These are phyloP conservation scores for Acanthosepion esculentum DNA, from an alignment of 2,888 invertebrate species.

Conservation along the genomic window DNA sequence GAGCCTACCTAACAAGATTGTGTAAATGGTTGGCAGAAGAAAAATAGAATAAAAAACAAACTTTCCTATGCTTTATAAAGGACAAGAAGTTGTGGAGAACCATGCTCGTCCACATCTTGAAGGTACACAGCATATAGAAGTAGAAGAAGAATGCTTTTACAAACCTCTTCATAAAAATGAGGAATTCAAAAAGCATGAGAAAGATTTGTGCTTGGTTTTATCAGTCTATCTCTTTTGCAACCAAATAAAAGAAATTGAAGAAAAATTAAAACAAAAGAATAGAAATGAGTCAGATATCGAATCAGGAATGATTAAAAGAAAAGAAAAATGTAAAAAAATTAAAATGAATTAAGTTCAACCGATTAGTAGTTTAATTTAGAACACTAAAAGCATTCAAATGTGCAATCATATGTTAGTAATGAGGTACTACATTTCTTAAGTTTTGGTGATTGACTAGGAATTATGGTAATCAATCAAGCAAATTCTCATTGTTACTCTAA, in stretches of 20 bases:
- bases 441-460: too few species aligned
- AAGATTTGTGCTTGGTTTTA: neutral
- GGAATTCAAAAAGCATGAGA: too few species aligned
- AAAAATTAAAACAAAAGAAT: too few species aligned
- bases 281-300: neutral
- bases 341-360: neutral
- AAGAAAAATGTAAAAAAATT: neutral
- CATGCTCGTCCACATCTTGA: too few species aligned
- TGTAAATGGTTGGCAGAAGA: too few species aligned
- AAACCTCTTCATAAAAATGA: too few species aligned
- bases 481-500: neutral
- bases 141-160: too few species aligned
- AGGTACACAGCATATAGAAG: too few species aligned
- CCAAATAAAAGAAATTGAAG: neutral
- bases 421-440: neutral
- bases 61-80: too few species aligned
- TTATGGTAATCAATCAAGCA: neutral
- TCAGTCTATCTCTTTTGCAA: neutral
- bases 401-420: neutral
- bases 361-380: neutral
- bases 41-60: too few species aligned
- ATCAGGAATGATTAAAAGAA: neutral
- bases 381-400: neutral
- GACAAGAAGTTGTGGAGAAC: too few species aligned
- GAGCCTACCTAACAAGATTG: too few species aligned